phyloP scores from a whole-genome alignment of 2,888 invertebrate genomes.

The Parapristionchus giblindavisi region DNA sequence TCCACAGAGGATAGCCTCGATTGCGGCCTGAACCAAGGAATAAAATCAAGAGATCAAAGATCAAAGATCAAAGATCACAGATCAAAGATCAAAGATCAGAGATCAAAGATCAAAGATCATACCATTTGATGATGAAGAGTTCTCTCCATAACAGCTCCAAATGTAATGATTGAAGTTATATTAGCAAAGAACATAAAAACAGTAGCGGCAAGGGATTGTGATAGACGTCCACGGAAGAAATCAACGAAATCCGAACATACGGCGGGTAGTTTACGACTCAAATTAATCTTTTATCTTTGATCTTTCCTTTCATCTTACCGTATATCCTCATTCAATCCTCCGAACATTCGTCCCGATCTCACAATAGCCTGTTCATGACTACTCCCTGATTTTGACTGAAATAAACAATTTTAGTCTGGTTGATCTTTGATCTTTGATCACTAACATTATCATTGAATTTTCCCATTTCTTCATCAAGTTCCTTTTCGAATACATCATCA shows the following conservation, averaged over 20 bases:
- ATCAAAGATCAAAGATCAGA: not conserved
- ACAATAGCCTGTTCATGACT: conserved; percentile 50
- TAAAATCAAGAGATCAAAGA: not conserved
- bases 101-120: conserved; percentile 17
- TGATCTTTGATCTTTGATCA: not conserved
- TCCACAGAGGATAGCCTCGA: conserved; percentile 65
- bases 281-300: not conserved
- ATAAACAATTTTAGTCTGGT: not conserved
- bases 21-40: conserved; percentile 41
- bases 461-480: conserved; percentile 19
- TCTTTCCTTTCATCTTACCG: conserved; percentile 62
- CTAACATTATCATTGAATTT: conserved; percentile 8
- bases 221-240: conserved; percentile 66
- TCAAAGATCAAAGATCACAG: not conserved
- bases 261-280: conserved; percentile 48
- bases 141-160: conserved; percentile 71
- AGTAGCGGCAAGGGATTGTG: conserved; percentile 71
- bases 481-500: conserved; percentile 43
- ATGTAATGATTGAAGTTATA: conserved; percentile 71
- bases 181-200: conserved; percentile 71
- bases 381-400: not conserved
- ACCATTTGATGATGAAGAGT: conserved; percentile 71
- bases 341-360: conserved; percentile 74
- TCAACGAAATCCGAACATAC: conserved; percentile 71
- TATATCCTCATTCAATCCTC: conserved; percentile 71